Base-by-base conservation (phyloP, 2,797 vertebrate species). In the Clarias laeviceps region DNA sequence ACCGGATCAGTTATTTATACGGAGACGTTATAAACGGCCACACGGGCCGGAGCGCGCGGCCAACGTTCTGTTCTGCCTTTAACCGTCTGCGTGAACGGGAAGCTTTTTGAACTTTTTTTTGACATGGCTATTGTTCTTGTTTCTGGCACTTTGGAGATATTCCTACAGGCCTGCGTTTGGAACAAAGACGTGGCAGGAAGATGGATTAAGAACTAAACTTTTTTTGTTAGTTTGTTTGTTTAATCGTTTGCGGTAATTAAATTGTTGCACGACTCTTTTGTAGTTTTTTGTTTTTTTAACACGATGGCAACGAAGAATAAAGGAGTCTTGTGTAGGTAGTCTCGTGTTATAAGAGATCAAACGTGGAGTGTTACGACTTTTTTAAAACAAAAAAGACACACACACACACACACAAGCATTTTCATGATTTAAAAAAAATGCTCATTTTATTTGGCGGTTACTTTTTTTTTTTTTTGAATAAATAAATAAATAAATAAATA, bases 201-300 rank as follows among this genome's bases (percentile, higher is more conserved):
- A 86, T 86, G 85, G 85, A 86, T 86, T 82, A 82, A 57, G n/a
- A 74, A 54, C 12, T 54, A 54, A 72, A 70, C n/a, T 85, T 72
- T 83, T 27, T 66, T n/a, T 17, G 9, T 74, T n/a, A 11, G 50
- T 84, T 37, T 68, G 22, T 56, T 27, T 18, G 17, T 74, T 20
- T 54, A 14, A 45, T 62, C 61, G 18, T 45, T 65, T 40, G 70
- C 29, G 11, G 37, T 65, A 8, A 54, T 65, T 62, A 34, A 14
- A 54, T 65, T 29, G 56, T 83, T 76, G 40, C 70, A 65, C 18
- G n/a, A 32, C 11, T 61, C 34, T 54, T 8, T 18, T 82, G 32
- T 37, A 61, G 50, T 27, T 45, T 64, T 50, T n/a, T 24, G n/a
- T 32, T 32, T 73, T 27, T 34, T 8, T 27, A 40, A 14, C 29